phyloP scores from a whole-genome alignment of 1,140 invertebrate genomes.

The Goniozus legneri region DNA sequence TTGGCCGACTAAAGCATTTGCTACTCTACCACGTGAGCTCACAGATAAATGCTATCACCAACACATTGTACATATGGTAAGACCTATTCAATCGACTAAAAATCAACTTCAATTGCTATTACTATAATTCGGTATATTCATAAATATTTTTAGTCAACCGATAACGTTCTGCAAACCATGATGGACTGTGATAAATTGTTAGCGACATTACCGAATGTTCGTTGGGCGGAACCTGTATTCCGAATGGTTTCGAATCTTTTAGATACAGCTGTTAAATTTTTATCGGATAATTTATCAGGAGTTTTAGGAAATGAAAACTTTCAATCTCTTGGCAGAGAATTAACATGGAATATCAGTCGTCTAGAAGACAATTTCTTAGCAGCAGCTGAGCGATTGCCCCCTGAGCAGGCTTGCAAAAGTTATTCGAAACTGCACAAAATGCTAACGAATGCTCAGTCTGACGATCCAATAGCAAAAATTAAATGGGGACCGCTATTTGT shows the following conservation, averaged over 20 bases:
- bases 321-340: conserved; percentile 61
- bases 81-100: background rate
- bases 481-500: conserved; percentile 51
- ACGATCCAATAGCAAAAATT: conserved; percentile 37
- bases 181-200: conserved; percentile 69
- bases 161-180: conserved; percentile 64
- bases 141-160: conserved; percentile 51
- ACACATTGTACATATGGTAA: conserved; percentile 70
- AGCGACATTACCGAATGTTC: conserved; percentile 64
- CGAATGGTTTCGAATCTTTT: conserved; percentile 65
- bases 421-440: conserved; percentile 57
- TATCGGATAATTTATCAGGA: conserved; percentile 64
- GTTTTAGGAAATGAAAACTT: conserved; percentile 65
- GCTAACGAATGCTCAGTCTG: conserved; percentile 28
- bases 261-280: conserved; percentile 63
- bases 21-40: conserved; percentile 73
- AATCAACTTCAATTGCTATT: conserved; percentile 1
- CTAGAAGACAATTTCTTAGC: conserved; percentile 65
- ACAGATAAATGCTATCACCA: conserved; percentile 80
- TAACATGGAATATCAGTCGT: conserved; percentile 65
- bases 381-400: conserved; percentile 61
- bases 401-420: conserved; percentile 70
- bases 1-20: conserved; percentile 84
- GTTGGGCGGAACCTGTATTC: conserved; percentile 70
- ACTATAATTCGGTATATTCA: background rate